Conservation (phyloP, 2,888 invertebrate species). For the Drosophila lutescens region DNA sequence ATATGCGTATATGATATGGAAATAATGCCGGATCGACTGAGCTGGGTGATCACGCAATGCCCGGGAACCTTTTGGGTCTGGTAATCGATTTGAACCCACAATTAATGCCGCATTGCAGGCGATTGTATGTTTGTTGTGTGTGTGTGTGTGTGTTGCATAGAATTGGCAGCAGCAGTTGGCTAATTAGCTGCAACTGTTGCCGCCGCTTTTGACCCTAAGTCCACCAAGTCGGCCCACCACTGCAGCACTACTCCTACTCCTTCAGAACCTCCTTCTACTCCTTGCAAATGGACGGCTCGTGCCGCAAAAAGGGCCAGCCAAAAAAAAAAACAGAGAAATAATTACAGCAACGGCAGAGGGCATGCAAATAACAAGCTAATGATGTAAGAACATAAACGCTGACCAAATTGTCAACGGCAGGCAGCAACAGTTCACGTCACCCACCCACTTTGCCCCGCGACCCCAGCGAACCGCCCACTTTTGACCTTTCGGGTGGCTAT, state of each 20-base stretch:
- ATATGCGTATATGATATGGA: not conserved
- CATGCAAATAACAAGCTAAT: conserved; percentile 79
- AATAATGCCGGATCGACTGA: conserved; percentile 4
- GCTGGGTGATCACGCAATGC: conserved; percentile 41
- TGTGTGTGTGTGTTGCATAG: conserved; percentile 47
- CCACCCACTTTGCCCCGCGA: conserved; percentile 18
- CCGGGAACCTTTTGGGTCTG: conserved; percentile 30
- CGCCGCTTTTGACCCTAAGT: conserved; percentile 14
- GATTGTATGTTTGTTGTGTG: conserved; percentile 16
- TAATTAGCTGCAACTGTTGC: conserved; percentile 78
- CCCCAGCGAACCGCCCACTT: not conserved
- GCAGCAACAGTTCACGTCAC: conserved; percentile 38
- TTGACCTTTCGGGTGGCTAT: not conserved
- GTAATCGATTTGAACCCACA: conserved; percentile 81
- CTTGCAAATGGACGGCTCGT: conserved; percentile 68
- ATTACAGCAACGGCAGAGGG: conserved; percentile 35
- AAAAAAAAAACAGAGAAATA: conserved; percentile 26
- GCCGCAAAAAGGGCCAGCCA: conserved; percentile 54
- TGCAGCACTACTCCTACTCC: not conserved
- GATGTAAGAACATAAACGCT: conserved; percentile 71
- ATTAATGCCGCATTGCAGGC: conserved; percentile 50
- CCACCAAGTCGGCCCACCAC: not conserved
- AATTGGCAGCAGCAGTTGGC: conserved; percentile 68
- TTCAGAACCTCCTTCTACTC: not conserved
- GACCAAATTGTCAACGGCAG: conserved; percentile 77